Conservation (phyloP, 2,113 vertebrate genomes). For the Pseudorhombus dupliciocellatus region DNA sequence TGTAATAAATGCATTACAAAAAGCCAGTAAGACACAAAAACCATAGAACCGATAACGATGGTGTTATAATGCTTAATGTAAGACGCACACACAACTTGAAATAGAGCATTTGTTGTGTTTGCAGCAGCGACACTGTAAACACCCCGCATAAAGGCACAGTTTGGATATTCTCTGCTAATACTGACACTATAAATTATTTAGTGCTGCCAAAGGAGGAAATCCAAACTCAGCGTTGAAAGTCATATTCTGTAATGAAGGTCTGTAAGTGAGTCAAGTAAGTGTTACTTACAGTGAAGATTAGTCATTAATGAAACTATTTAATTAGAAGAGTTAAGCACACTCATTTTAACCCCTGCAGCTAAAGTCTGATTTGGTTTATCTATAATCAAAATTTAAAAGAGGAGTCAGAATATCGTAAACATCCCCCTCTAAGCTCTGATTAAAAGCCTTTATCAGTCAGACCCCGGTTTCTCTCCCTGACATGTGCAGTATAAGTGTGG, state of each 20-base stretch:
- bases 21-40: too few relatives aligned
- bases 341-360: constrained; percentile 41
- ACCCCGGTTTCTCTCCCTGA: constrained; percentile 19
- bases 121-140: neutral
- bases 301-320: constrained; percentile 48
- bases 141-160: neutral
- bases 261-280: constrained; percentile 10
- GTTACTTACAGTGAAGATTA: constrained; percentile 26
- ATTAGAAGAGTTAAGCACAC: constrained; percentile 43
- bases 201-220: neutral
- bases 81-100: neutral
- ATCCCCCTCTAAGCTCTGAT: constrained; percentile 41
- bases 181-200: neutral
- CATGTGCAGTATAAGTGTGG: constrained; percentile 23
- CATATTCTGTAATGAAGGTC: constrained; percentile 2
- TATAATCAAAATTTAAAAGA: constrained; percentile 41
- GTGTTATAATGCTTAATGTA: too few relatives aligned
- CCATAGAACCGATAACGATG: too few relatives aligned
- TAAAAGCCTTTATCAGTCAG: constrained; percentile 40
- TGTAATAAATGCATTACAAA: too few relatives aligned
- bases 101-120: neutral
- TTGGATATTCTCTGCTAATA: neutral
- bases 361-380: constrained; percentile 51
- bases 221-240: neutral
- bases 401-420: constrained; percentile 49